phyloP scores from a whole-genome alignment of 2,113 vertebrate genomes.

The Ceuthmochares aereus region DNA sequence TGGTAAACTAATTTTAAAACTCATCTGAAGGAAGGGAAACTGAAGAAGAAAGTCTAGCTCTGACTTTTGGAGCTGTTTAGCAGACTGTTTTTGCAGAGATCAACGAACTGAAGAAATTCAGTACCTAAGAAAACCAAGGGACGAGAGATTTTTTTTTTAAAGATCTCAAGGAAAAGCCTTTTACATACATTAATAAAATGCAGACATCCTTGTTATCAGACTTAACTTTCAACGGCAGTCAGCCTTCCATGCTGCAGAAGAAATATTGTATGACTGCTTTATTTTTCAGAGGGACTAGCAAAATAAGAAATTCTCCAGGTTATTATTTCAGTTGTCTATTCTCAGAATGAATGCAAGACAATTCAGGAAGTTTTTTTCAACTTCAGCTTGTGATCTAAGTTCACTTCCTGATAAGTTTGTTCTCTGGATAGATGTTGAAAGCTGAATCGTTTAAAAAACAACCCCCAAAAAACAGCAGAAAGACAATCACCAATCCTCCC shows the following conservation, averaged over 20 bases:
- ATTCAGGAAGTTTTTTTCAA: background rate
- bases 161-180: background rate
- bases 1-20: background rate
- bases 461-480: background rate
- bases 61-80: background rate
- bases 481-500: too few relatives aligned
- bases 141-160: background rate
- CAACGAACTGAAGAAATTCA: background rate
- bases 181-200: background rate
- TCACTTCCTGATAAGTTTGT: background rate
- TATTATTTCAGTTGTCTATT: background rate
- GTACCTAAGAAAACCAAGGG: background rate
- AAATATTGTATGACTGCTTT: background rate
- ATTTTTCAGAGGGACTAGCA: background rate
- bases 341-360: background rate
- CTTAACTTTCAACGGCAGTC: background rate
- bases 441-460: background rate
- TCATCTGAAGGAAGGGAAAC: background rate
- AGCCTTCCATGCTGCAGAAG: background rate
- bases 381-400: background rate
- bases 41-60: background rate
- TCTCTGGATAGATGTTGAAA: background rate
- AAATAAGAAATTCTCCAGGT: background rate
- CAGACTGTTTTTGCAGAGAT: background rate
- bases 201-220: background rate